Conservation (phyloP, 2,888 invertebrate genomes). For the Nephrotoma guestfalica region DNA sequence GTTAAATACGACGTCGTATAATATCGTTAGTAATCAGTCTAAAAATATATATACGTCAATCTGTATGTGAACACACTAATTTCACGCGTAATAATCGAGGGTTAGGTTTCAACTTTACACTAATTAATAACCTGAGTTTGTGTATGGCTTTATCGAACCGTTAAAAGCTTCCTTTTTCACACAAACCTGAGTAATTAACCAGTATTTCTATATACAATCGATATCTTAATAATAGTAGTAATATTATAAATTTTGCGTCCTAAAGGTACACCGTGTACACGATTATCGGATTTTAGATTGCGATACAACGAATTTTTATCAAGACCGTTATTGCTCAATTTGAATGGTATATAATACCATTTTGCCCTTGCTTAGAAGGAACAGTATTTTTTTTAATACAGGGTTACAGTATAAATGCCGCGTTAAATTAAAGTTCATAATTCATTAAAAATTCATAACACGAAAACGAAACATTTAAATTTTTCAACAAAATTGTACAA, state of each 20-base stretch:
- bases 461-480: not conserved
- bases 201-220: not conserved
- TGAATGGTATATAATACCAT: not conserved
- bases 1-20: not conserved
- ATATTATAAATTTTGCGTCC: not conserved
- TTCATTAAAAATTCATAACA: not conserved
- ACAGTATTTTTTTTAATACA: not conserved
- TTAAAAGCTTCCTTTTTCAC: not conserved
- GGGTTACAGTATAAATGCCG: not conserved
- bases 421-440: not conserved
- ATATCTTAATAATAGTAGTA: not conserved
- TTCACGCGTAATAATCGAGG: not conserved
- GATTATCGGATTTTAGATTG: not conserved
- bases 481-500: not conserved
- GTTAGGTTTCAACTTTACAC: not conserved
- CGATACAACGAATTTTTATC: not conserved
- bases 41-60: not conserved
- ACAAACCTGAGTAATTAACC: not conserved
- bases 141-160: not conserved
- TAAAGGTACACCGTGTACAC: not conserved
- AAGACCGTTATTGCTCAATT: not conserved
- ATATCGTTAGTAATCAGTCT: not conserved
- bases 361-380: not conserved
- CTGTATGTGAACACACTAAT: not conserved
- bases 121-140: not conserved